These are phyloP conservation scores for Gallinago solitaria DNA, from an alignment of 2,797 vertebrate genomes.

Conservation along the genomic window DNA sequence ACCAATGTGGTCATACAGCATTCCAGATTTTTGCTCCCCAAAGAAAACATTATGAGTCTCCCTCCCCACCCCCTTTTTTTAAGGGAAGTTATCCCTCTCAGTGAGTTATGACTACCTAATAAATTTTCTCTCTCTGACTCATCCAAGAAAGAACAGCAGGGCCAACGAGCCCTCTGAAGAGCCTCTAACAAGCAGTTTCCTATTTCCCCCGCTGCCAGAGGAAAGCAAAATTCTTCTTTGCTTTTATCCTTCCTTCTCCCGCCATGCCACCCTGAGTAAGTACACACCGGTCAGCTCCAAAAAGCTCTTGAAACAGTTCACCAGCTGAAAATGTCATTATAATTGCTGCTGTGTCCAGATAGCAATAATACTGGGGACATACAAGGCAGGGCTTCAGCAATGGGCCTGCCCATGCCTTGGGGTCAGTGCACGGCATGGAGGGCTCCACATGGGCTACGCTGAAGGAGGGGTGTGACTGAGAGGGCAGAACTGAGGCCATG, in stretches of 20 bases:
- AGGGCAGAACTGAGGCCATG: not conserved
- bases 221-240: not conserved
- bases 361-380: not conserved
- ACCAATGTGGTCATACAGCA: not conserved
- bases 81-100: not conserved
- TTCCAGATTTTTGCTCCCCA: not conserved
- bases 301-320: not conserved
- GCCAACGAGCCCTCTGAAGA: not conserved
- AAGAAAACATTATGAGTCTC: not conserved
- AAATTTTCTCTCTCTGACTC: not conserved
- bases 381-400: not conserved
- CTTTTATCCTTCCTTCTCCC: not conserved
- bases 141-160: not conserved
- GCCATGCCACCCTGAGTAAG: not conserved
- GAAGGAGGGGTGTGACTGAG: fast-evolving
- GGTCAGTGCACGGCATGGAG: fast-evolving
- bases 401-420: fast-evolving
- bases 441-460: fast-evolving
- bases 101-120: not conserved
- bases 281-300: not conserved
- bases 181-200: not conserved
- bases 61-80: not conserved
- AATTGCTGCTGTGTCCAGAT: not conserved
- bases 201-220: not conserved
- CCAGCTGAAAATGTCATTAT: not conserved